Evolutionary conservation across 92 coral and sea anemone species (phyloP).

Genomic region (Zoanthus solanderi): DNA sequence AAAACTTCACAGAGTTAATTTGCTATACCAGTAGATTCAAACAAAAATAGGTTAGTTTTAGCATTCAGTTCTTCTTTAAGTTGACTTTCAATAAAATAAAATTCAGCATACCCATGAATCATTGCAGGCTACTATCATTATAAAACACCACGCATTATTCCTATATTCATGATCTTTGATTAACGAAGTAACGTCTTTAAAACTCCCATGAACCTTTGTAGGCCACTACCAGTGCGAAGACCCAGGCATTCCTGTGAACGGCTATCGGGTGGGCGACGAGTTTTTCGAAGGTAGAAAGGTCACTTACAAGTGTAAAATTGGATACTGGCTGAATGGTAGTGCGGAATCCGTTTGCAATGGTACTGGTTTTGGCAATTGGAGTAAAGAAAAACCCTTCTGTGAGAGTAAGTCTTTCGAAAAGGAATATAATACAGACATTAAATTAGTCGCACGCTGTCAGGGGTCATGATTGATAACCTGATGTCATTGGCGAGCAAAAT

Average conservation of each 20-base stretch:
- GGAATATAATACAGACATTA: neutral
- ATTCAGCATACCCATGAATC: too few species aligned
- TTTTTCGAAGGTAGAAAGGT: slow-evolving; percentile 70
- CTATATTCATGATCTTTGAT: too few species aligned
- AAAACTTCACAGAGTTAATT: too few species aligned
- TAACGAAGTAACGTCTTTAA: neutral
- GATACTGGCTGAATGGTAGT: slow-evolving; percentile 75
- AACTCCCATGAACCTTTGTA: slow-evolving; percentile 1
- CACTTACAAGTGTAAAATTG: slow-evolving; percentile 66
- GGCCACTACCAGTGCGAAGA: slow-evolving; percentile 72
- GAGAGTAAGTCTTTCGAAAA: slow-evolving; percentile 56
- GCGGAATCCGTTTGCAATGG: slow-evolving; percentile 54
- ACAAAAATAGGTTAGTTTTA: too few species aligned
- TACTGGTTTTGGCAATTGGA: slow-evolving; percentile 76
- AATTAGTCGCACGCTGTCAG: neutral
- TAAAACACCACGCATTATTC: slow-evolving; percentile 33
- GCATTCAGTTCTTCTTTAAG: too few species aligned
- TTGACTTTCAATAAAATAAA: too few species aligned
- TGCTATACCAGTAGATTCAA: too few species aligned
- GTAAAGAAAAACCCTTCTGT: slow-evolving; percentile 59
- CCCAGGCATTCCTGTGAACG: slow-evolving; percentile 63
- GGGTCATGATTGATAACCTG: too few species aligned
- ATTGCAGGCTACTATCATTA: slow-evolving; percentile 49
- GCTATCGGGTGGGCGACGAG: slow-evolving; percentile 69
- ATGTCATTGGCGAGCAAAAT: too few species aligned